phyloP scores from a whole-genome alignment of 2,888 invertebrate species.

The Chalcis sispes region DNA sequence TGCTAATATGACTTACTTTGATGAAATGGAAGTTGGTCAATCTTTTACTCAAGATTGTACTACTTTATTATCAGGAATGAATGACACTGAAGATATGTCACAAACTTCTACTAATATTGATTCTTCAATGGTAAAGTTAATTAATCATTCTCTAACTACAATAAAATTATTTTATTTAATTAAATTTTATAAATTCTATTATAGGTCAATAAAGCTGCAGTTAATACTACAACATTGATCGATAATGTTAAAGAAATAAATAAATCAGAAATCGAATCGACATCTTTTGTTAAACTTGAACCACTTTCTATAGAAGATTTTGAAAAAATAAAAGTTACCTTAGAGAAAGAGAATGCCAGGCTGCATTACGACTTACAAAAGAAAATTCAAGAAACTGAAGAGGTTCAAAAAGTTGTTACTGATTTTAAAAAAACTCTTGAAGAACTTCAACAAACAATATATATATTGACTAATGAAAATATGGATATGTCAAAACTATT shows the following conservation, averaged over 20 bases:
- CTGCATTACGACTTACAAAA: constrained; percentile 61
- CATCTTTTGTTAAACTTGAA: constrained; percentile 28
- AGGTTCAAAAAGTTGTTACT: constrained; percentile 65
- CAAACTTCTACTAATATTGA: constrained; percentile 22
- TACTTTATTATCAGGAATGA: constrained; percentile 2
- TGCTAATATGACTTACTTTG: constrained; percentile 66
- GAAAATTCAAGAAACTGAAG: constrained; percentile 67
- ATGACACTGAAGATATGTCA: constrained; percentile 49
- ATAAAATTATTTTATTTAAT: neutral
- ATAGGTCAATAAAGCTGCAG: constrained; percentile 1
- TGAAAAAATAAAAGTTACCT: constrained; percentile 55
- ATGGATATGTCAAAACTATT: constrained; percentile 66
- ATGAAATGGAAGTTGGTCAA: constrained; percentile 60
- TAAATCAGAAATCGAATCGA: constrained; percentile 18
- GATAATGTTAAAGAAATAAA: constrained; percentile 9
- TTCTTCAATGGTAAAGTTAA: constrained; percentile 40
- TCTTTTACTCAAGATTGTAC: constrained; percentile 42
- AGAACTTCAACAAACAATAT: constrained; percentile 66
- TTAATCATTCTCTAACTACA: neutral
- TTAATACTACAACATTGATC: constrained; percentile 8
- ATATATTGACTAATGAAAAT: constrained; percentile 68
- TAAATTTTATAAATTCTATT: constrained; percentile 10
- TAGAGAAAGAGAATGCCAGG: constrained; percentile 65
- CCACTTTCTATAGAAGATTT: constrained; percentile 52
- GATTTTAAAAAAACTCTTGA: constrained; percentile 67